Percentiles rank a stretch among this genome's conserved stretches.
phyloP scores from a whole-genome alignment of 2,797 vertebrate species.

The Echiichthys vipera region DNA sequence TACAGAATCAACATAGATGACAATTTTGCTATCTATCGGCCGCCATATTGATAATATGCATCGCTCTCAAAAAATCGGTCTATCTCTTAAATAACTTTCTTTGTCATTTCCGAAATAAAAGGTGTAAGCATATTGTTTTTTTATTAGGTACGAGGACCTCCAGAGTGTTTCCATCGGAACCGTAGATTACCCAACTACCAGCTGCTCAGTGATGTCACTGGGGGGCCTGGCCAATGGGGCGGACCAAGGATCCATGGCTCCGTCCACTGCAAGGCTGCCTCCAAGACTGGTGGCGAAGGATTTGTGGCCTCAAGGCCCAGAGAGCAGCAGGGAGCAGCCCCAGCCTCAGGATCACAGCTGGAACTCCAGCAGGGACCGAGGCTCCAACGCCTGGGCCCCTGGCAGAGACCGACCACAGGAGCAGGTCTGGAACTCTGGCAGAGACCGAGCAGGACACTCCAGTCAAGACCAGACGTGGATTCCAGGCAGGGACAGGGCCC shows the following conservation, averaged over 20 bases:
- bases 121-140: neutral
- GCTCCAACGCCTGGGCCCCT: conserved; percentile 49
- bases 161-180: conserved; percentile 74
- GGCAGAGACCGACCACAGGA: conserved; percentile 53
- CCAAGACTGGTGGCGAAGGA: conserved; percentile 57
- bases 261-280: conserved; percentile 60
- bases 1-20: too few species aligned
- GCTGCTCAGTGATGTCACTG: conserved; percentile 72
- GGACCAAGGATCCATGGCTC: conserved; percentile 50
- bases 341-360: conserved; percentile 65
- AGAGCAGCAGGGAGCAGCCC: conserved; percentile 45
- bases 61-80: neutral
- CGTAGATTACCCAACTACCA: conserved; percentile 71
- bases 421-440: conserved; percentile 60
- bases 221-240: conserved; percentile 72
- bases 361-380: conserved; percentile 54
- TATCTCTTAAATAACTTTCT: neutral
- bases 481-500: conserved; percentile 51
- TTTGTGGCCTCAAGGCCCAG: conserved; percentile 55
- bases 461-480: conserved; percentile 66
- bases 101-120: too few species aligned
- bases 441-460: conserved; percentile 51
- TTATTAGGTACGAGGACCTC: conserved; percentile 78
- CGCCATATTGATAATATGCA: too few species aligned
- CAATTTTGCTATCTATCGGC: too few species aligned